A percentile compares a stretch with the other conserved stretches of the same genome.
phyloP scores from a whole-genome alignment of 2,113 vertebrate genomes.

The Pteropus alecto region DNA sequence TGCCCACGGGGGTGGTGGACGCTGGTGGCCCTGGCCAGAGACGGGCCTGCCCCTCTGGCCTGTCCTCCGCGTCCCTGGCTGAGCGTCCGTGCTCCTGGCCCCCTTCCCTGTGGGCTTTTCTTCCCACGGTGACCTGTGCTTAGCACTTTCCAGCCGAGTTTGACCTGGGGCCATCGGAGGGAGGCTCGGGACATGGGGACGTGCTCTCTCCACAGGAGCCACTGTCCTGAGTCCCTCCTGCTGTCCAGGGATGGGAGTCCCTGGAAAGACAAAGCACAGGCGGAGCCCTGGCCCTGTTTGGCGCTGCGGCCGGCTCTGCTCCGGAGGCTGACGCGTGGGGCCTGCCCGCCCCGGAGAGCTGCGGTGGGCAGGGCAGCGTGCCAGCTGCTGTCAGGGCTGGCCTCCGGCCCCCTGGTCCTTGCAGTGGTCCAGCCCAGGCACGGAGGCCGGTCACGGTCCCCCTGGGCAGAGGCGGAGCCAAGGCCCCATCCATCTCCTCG shows the following conservation, averaged over 20 bases:
- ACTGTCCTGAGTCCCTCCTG: not conserved
- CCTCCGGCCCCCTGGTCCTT: not conserved
- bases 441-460: no score
- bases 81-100: fast-evolving
- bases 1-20: not conserved
- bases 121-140: fast-evolving
- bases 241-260: not conserved
- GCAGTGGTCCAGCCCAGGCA: no score
- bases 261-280: not conserved
- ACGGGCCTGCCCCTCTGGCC: not conserved
- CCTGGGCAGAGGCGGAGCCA: no score
- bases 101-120: not conserved
- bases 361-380: fast-evolving
- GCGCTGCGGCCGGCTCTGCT: fast-evolving
- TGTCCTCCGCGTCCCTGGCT: fast-evolving
- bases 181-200: not conserved
- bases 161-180: fast-evolving
- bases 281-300: fast-evolving
- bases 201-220: fast-evolving
- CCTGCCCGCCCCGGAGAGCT: not conserved
- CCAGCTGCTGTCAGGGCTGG: not conserved
- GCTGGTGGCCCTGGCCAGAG: not conserved
- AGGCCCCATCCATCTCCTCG: no score
- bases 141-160: not conserved
- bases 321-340: not conserved